Evolutionary conservation across 1,140 invertebrate species (phyloP).

Genomic region (Brachionus plicatilis): DNA sequence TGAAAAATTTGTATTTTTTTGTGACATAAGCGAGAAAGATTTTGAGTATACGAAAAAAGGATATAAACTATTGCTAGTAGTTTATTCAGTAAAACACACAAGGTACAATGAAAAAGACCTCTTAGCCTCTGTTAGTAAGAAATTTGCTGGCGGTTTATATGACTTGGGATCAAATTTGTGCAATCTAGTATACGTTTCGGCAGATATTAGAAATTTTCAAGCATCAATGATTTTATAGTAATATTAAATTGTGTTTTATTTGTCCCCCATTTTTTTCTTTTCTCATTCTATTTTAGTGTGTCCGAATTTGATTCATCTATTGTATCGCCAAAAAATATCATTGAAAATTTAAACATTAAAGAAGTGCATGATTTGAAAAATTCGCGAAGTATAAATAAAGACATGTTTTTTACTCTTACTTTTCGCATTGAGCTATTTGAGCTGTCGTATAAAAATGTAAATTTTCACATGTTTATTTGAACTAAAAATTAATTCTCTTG

Average conservation of each 20-base stretch:
- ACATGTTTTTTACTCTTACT: not conserved
- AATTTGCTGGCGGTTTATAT: conserved; percentile 1
- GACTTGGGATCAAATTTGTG: conserved; percentile 35
- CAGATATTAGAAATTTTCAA: conserved; percentile 22
- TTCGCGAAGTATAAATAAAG: not conserved
- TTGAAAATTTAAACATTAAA: not conserved
- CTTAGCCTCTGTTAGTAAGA: not conserved
- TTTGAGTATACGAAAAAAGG: conserved; percentile 30
- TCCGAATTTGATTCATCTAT: conserved; percentile 18
- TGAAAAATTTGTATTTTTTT: conserved; percentile 16
- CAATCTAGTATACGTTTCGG: not conserved
- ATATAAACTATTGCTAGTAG: conserved; percentile 22
- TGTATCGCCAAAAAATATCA: not conserved
- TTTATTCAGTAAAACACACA: not conserved
- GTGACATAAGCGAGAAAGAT: conserved; percentile 35
- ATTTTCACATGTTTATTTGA: too few species aligned
- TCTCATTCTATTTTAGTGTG: not conserved
- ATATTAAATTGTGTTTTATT: not conserved
- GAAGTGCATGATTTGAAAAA: not conserved
- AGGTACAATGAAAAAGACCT: not conserved
- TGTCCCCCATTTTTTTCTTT: too few species aligned
- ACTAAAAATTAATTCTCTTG: too few species aligned
- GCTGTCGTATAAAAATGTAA: not conserved
- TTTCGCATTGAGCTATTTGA: conserved; percentile 20
- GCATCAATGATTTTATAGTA: conserved; percentile 25